Percentiles rank a stretch among this genome's conserved stretches.
Evolutionary conservation across 2,113 vertebrate genomes (phyloP).

Genomic region (Nyctibius bracteatus): DNA sequence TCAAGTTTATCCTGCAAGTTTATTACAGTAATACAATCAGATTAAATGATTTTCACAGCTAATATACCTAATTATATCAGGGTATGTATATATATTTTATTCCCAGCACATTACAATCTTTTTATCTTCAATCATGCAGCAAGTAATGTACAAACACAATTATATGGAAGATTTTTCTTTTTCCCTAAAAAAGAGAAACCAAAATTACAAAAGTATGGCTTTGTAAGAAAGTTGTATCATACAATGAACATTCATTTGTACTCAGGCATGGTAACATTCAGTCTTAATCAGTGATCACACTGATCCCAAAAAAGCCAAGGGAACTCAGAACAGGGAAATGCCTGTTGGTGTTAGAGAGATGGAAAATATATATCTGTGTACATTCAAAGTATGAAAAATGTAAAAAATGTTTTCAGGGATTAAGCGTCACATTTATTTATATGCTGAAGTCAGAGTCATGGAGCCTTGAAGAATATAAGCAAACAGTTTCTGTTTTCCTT

Average conservation of each 20-base stretch:
- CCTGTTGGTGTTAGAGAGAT: not conserved
- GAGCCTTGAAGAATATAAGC: not conserved
- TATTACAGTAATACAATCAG: constrained; percentile 41
- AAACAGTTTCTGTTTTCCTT: not conserved
- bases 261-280: not conserved
- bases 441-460: not conserved
- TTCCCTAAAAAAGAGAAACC: not conserved
- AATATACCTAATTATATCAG: not conserved
- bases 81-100: not conserved
- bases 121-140: constrained; percentile 21
- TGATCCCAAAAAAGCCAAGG: not conserved
- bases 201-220: constrained; percentile 48
- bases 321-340: not conserved
- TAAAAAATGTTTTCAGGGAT: not conserved
- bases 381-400: not conserved
- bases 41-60: constrained; percentile 1
- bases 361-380: not conserved
- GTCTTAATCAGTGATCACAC: not conserved
- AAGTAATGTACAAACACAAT: not conserved
- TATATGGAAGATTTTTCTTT: not conserved
- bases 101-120: not conserved
- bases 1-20: constrained; percentile 32
- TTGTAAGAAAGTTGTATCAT: not conserved
- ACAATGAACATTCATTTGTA: constrained; percentile 13
- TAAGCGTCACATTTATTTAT: not conserved